These are phyloP conservation scores for Euschistus heros DNA, from an alignment of 1,140 invertebrate species.

Conservation along the genomic window DNA sequence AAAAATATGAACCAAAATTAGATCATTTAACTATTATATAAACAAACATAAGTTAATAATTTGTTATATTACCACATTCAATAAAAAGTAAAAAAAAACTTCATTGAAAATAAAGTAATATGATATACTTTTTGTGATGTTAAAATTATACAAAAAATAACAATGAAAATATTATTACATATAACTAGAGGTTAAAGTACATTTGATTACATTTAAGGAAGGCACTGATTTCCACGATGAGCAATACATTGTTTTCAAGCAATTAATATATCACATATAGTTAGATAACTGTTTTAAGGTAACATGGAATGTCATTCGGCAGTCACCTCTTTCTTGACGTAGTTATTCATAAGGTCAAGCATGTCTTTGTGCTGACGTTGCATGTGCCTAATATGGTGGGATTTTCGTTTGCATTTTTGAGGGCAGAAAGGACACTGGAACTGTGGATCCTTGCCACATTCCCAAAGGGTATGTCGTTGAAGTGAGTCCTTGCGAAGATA, in stretches of 20 bases:
- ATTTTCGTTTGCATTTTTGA: constrained; percentile 47
- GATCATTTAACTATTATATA: no score
- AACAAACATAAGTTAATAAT: no score
- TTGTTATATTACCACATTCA: no score
- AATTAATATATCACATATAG: neutral
- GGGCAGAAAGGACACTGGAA: constrained; percentile 44
- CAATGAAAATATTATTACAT: neutral
- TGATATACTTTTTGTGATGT: neutral
- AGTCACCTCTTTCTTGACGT: constrained; percentile 3
- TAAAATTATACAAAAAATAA: constrained; percentile 3
- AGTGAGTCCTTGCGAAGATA: constrained; percentile 50
- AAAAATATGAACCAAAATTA: no score
- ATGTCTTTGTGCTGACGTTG: constrained; percentile 44
- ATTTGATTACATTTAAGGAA: constrained; percentile 9
- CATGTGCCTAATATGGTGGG: constrained; percentile 47
- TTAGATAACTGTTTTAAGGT: neutral
- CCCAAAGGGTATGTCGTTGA: constrained; percentile 38
- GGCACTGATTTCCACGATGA: constrained; percentile 10
- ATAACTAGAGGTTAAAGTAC: neutral
- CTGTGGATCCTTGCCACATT: constrained; percentile 47
- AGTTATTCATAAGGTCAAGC: constrained; percentile 23
- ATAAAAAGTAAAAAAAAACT: no score
- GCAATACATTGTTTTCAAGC: neutral
- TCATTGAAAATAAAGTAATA: no score
- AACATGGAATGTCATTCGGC: constrained; percentile 5